phyloP scores from a whole-genome alignment of 2,113 vertebrate genomes.

The Alces alces region DNA sequence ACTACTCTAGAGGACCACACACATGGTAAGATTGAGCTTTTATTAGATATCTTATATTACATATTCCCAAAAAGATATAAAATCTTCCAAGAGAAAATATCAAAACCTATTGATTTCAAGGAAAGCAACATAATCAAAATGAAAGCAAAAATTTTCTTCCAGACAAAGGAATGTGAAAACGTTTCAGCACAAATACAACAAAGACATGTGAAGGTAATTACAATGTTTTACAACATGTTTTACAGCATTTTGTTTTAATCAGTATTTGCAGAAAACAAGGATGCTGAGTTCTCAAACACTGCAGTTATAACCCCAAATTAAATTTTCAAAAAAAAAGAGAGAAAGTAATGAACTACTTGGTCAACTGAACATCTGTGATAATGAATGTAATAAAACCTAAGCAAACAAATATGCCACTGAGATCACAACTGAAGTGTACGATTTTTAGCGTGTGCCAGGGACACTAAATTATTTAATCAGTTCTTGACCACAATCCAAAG shows the following conservation, averaged over 20 bases:
- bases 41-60: constrained; percentile 84
- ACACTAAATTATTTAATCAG: constrained; percentile 10
- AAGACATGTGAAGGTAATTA: constrained; percentile 60
- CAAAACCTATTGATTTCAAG: constrained; percentile 80
- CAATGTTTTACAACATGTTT: constrained; percentile 61
- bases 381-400: neutral
- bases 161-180: constrained; percentile 64
- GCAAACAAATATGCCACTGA: constrained; percentile 27
- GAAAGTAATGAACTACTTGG: neutral
- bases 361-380: neutral
- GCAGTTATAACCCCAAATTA: constrained; percentile 42
- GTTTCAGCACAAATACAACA: constrained; percentile 47
- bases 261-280: constrained; percentile 58
- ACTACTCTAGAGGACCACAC: neutral
- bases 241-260: constrained; percentile 66
- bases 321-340: neutral
- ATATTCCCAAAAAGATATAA: constrained; percentile 84
- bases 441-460: neutral
- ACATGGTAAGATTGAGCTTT: constrained; percentile 78
- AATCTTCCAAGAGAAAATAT: constrained; percentile 82
- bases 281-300: constrained; percentile 66
- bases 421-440: neutral
- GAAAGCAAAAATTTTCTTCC: constrained; percentile 68
- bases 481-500: constrained; percentile 50
- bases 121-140: constrained; percentile 69